Evolutionary conservation across 2,113 vertebrate species (phyloP), one percentile per base, ranked within the genome.

Genomic region (Sceloporus tristichus): DNA sequence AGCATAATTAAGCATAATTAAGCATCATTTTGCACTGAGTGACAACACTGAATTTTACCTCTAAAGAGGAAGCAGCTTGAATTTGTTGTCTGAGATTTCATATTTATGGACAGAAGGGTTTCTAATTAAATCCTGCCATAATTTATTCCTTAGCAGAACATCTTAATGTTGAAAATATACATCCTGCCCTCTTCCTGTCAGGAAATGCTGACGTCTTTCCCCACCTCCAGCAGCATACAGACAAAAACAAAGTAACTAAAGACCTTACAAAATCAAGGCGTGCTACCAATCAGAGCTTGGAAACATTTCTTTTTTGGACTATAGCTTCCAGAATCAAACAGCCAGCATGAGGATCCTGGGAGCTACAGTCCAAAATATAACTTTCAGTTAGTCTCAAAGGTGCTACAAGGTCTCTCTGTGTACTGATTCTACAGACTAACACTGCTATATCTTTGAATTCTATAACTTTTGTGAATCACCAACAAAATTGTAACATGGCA

Each of bases 81-180:
- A 79, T 74, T 75, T 65, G 76, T 70, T 85, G 92, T 88, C 38
- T 88, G 56, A 89, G 86, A 68, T 27, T 79, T 73, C 34, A 10
- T 66, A 87, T 85, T 92, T 85, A 85, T 88, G 62, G 59, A 84
- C 29, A 25, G 0, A 75, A 68, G n/a, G 73, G 89, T 95, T 89
- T 85, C 53, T 65, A 92, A 92, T 93, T 29, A 40, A 3, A 27
- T 25, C 74, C 77, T 71, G 87, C 27, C 38, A 88, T 84, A 2
- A 73, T 62, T 91, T 93, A 85, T 80, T 82, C 85, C 18, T 13
- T 62, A 27, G 68, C 68, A 77, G 9, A 42, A 87, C 74, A 87
- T 82, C 27, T 73, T 11, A 40, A 14, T 25, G 83, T 65, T 82
- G 10, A 62, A 79, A 0, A 71, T 54, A 0, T 23, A 76, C 29